Conservation (phyloP, 2,797 vertebrate genomes). For the Cyprinodon diabolis region DNA sequence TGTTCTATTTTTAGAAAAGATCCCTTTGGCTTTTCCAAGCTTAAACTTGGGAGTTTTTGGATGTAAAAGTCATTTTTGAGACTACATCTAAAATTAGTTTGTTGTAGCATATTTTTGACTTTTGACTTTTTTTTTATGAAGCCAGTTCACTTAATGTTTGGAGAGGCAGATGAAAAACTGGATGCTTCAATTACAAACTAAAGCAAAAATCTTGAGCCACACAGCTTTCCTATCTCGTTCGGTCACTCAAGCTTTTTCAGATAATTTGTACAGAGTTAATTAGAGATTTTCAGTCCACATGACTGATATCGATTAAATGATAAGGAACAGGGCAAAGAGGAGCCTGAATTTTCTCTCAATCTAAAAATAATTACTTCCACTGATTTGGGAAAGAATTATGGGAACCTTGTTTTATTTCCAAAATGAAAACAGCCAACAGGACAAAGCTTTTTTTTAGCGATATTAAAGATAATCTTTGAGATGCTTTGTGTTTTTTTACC, state of each 20-base stretch:
- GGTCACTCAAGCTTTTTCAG: constrained; percentile 2
- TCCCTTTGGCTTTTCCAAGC: constrained; percentile 27
- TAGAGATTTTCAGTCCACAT: constrained; percentile 17
- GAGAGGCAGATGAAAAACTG: not conserved
- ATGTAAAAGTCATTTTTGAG: constrained; percentile 21
- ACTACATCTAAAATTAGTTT: constrained; percentile 46
- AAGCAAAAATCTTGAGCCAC: constrained; percentile 5
- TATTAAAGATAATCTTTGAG: constrained; percentile 18
- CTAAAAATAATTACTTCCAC: constrained; percentile 13
- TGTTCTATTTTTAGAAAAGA: constrained; percentile 58
- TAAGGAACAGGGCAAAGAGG: constrained; percentile 13
- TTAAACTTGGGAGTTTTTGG: constrained; percentile 25
- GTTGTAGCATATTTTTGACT: constrained; percentile 55
- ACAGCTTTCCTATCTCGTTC: not conserved
- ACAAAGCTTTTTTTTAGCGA: constrained; percentile 8
- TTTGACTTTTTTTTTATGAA: constrained; percentile 34
- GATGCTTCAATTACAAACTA: not conserved
- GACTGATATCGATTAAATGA: constrained; percentile 33
- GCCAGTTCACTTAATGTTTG: constrained; percentile 40
- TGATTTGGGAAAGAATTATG: constrained; percentile 1
- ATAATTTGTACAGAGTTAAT: constrained; percentile 26
- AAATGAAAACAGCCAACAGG: constrained; percentile 18
- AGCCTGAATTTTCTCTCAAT: constrained; percentile 22
- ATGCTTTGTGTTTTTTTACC: constrained; percentile 12
- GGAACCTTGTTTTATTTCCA: not conserved